phyloP scores from a whole-genome alignment of 2,113 vertebrate genomes.

The Pachypanchax playfairii region DNA sequence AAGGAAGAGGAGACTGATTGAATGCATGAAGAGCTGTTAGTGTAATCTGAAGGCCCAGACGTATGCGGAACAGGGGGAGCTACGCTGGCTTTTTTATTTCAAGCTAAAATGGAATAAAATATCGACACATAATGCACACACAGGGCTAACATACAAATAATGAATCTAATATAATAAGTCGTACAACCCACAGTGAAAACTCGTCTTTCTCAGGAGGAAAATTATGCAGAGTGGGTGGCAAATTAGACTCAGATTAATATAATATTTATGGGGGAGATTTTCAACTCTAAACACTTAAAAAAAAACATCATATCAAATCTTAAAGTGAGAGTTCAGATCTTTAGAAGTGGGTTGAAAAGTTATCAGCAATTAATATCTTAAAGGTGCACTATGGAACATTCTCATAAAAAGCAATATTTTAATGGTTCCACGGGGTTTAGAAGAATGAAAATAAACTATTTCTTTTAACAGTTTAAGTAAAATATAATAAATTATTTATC shows the following conservation, averaged over 20 bases:
- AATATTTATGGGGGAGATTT: constrained; percentile 17
- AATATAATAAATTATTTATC: no score
- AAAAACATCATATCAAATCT: constrained; percentile 5
- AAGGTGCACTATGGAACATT: no score
- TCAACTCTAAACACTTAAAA: constrained; percentile 26
- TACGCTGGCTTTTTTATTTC: constrained; percentile 43
- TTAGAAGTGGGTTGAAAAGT: no score
- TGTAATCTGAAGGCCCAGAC: constrained; percentile 57
- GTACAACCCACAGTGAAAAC: constrained; percentile 8
- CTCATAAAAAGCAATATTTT: no score
- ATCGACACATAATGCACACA: constrained; percentile 9
- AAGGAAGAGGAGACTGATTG: constrained; percentile 58
- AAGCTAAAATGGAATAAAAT: constrained; percentile 36
- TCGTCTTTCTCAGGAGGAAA: constrained; percentile 25
- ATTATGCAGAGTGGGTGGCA: constrained; percentile 18
- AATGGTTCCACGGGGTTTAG: no score
- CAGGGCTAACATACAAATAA: constrained; percentile 18
- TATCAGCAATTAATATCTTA: no score
- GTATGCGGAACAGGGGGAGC: constrained; percentile 37
- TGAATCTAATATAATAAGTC: constrained; percentile 22
- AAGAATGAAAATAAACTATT: no score
- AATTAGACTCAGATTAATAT: constrained; percentile 33
- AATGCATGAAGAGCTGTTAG: constrained; percentile 49
- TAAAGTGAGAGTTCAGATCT: no score
- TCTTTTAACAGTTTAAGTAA: no score